Evolutionary conservation across 2,888 invertebrate species (phyloP), one percentile per base, ranked within the genome.

Genomic region (Desoria tigrina): DNA sequence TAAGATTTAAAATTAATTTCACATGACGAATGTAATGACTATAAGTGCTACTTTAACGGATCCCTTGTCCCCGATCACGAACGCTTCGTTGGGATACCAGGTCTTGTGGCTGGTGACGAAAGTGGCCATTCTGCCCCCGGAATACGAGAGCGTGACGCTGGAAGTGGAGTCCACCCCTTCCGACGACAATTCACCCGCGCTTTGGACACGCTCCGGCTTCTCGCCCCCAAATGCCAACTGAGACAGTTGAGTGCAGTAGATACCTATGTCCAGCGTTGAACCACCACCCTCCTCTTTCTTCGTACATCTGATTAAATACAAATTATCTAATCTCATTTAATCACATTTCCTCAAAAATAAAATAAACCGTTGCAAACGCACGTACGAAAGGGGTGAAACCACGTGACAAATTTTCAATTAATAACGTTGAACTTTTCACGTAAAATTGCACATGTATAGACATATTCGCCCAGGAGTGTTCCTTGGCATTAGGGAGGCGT

Each of bases 261-360:
- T 82, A 0, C 92, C 93, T 45, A 92, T 81, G 77, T 91, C 91
- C 63, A 89, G 80, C 21, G 87, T 85, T 0, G 86, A 86, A 21
- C 89, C 91, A 23, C 92, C 92, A 21, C 92, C 92, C 49, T 89
- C 77, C 60, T 86, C 84, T 76, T 86, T 88, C 73, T 83, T 81
- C n/a, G 86, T 89, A 77, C 39, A 39, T 11, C 9, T 39, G 16
- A 39, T 11, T 39, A 39, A 9, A 11, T 39, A 39, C 9, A 39
- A 16, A 11, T 39, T 39, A 16, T 39, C 9, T 16, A 39, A 11
- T 16, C 9, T 16, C 9, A 16, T 16, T 39, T 39, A 39, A 39
- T 39, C 9, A 9, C 9, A 11, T 39, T 39, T 39, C 39, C 9
- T 11, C 16, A 9, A 16, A 39, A 39, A 39, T 11, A 39, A n/a